Percentiles rank a stretch among this genome's conserved stretches.
Conservation (phyloP, 2,797 vertebrate species). For the Alauda arvensis region DNA sequence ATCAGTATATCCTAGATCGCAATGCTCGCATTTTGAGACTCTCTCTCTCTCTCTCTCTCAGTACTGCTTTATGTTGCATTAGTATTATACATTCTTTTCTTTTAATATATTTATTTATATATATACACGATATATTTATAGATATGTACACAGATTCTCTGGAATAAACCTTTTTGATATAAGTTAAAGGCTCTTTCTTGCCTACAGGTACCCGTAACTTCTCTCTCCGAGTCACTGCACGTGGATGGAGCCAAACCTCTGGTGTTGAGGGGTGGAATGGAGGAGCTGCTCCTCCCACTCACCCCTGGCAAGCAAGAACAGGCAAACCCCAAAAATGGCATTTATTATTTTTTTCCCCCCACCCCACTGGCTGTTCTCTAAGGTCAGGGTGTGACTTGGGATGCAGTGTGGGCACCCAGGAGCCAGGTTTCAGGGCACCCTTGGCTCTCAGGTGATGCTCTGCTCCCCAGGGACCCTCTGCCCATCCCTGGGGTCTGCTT, state of each 20-base stretch:
- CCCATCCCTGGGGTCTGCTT: not conserved
- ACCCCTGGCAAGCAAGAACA: not conserved
- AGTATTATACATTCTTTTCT: conserved; percentile 43
- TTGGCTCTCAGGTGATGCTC: not conserved
- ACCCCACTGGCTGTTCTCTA: not conserved
- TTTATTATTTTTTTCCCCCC: not conserved
- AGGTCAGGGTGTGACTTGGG: not conserved
- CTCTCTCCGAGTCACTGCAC: conserved; percentile 45
- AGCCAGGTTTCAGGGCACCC: not conserved
- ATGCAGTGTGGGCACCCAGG: not conserved
- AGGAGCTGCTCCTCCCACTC: not conserved
- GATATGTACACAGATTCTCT: conserved; percentile 83
- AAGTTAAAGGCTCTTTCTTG: conserved; percentile 69
- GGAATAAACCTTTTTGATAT: conserved; percentile 81
- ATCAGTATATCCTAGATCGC: conserved; percentile 86
- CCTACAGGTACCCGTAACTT: conserved; percentile 78
- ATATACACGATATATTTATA: conserved; percentile 79
- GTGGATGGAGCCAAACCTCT: not conserved
- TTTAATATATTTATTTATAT: conserved; percentile 58
- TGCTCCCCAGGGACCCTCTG: not conserved
- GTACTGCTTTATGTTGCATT: conserved; percentile 30
- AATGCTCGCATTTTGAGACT: conserved; percentile 69
- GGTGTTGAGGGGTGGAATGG: not conserved
- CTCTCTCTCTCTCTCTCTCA: conserved; percentile 63
- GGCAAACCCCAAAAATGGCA: not conserved